Conservation (phyloP, 2,113 vertebrate species). For the Ploceus nigricollis region DNA sequence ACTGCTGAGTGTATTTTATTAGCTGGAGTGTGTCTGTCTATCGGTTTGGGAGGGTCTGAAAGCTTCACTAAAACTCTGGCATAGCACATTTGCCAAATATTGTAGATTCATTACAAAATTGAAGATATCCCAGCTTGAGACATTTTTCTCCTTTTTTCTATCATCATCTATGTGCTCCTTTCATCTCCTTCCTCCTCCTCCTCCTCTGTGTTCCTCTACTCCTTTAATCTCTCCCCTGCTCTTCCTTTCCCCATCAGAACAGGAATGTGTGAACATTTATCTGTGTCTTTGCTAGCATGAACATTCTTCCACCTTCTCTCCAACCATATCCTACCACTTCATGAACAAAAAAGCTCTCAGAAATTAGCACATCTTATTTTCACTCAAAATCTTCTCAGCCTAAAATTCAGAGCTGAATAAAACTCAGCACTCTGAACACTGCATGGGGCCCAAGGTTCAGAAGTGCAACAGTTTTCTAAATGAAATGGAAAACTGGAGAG, state of each 20-base stretch:
- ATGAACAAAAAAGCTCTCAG: not conserved
- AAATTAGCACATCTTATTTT: not conserved
- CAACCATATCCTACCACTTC: not conserved
- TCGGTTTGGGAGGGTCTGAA: not conserved
- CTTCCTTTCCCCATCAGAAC: not conserved
- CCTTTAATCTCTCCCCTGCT: slow-evolving; percentile 46
- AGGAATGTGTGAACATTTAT: slow-evolving; percentile 32
- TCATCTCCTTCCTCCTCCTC: not conserved
- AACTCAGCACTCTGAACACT: not conserved
- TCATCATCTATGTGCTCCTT: not conserved
- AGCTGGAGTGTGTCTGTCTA: not conserved
- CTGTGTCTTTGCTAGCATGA: not conserved
- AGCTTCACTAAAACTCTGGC: not conserved
- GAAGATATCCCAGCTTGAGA: not conserved
- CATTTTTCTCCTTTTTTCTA: not conserved
- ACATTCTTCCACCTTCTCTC: not conserved
- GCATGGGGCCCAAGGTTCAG: not conserved
- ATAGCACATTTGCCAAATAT: not conserved
- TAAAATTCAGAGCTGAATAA: not conserved
- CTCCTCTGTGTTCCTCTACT: not conserved
- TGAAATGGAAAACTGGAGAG: not conserved
- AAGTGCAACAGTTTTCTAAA: not conserved
- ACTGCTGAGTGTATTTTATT: not conserved
- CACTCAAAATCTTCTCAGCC: not conserved
- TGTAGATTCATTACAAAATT: not conserved